A percentile compares a stretch with the other conserved stretches of the same genome.
These are phyloP conservation scores for Eurytoma californica DNA, from an alignment of 2,888 invertebrate genomes.

Conservation along the genomic window DNA sequence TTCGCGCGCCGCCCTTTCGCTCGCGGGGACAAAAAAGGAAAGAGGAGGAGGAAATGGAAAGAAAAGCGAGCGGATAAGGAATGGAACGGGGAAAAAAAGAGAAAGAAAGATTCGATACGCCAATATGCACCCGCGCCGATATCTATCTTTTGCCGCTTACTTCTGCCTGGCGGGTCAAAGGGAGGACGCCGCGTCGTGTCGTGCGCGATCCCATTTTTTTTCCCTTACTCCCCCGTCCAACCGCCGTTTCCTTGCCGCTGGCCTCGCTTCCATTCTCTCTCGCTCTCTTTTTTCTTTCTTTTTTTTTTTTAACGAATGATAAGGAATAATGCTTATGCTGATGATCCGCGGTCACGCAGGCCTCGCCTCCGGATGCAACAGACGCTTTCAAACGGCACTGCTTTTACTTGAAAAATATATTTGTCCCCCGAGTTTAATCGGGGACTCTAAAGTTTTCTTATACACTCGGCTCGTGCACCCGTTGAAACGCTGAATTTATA, in stretches of 20 bases:
- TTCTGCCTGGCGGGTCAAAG: constrained; percentile 65
- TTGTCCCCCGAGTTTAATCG: neutral
- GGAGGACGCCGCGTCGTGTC: constrained; percentile 17
- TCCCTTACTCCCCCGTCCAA: neutral
- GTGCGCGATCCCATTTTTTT: constrained; percentile 9
- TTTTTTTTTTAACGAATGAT: constrained; percentile 12
- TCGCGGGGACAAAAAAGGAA: neutral
- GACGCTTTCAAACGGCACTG: constrained; percentile 6
- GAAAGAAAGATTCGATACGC: constrained; percentile 24
- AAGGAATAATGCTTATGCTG: constrained; percentile 24
- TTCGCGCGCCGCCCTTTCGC: neutral
- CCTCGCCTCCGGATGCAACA: neutral
- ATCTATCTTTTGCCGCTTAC: constrained; percentile 56
- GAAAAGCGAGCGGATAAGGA: neutral
- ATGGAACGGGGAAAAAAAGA: neutral
- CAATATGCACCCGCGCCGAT: constrained; percentile 43
- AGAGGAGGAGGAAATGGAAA: neutral
- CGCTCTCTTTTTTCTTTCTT: neutral
- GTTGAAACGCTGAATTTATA: neutral
- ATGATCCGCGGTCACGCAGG: constrained; percentile 31
- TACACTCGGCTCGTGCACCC: neutral
- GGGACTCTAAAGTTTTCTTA: neutral
- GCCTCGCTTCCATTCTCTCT: neutral
- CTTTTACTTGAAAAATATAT: constrained; percentile 15
- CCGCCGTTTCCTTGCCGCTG: neutral